phyloP scores from a whole-genome alignment of 2,113 vertebrate species.

The Myotis yumanensis region DNA sequence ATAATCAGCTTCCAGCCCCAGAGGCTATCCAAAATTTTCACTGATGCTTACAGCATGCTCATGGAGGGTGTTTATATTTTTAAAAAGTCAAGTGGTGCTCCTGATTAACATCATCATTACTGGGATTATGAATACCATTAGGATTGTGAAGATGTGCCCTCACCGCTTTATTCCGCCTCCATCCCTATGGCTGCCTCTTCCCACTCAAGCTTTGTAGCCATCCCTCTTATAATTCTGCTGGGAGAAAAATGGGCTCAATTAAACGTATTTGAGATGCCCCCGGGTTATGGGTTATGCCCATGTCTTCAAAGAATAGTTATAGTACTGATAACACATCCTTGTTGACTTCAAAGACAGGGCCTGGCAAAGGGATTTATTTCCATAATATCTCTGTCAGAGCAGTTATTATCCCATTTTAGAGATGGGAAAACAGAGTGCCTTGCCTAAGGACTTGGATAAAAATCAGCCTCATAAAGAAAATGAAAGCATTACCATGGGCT shows the following conservation, averaged over 20 bases:
- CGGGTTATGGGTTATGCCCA: conserved; percentile 58
- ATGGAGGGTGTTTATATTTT: background rate
- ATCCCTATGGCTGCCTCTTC: conserved; percentile 37
- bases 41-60: background rate
- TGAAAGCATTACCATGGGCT: background rate
- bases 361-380: conserved; percentile 3
- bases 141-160: background rate
- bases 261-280: conserved; percentile 77
- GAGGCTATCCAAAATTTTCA: background rate
- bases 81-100: background rate
- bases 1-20: background rate
- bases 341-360: conserved; percentile 62
- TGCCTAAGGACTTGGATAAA: background rate
- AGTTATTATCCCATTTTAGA: conserved; percentile 65
- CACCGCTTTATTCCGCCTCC: background rate
- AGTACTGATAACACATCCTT: conserved; percentile 47
- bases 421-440: conserved; percentile 39
- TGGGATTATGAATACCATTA: background rate
- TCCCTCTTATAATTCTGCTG: conserved; percentile 52
- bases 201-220: conserved; percentile 41
- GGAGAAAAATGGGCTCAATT: conserved; percentile 75
- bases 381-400: conserved; percentile 13
- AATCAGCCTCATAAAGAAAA: conserved; percentile 35
- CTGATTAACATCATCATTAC: background rate
- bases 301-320: conserved; percentile 76